Evolutionary conservation across 1,140 invertebrate species (phyloP).

Genomic region (Mycetomoellerius zeteki): DNA sequence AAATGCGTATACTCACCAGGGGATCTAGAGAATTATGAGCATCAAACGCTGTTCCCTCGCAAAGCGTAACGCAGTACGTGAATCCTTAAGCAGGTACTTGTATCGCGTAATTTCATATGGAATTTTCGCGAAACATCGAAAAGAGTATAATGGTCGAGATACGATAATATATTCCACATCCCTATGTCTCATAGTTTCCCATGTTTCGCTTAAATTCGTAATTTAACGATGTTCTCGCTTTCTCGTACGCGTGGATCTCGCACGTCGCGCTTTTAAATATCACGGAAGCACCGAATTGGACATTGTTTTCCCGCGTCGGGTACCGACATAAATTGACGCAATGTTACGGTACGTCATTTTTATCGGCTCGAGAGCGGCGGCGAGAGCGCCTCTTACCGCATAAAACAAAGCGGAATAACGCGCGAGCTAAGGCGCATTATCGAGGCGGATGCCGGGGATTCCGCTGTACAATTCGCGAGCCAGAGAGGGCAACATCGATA

Average conservation of each 20-base stretch:
- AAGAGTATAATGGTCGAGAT: not conserved
- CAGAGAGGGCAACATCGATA: constrained; percentile 55
- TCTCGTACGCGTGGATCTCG: not conserved
- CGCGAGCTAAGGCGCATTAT: constrained; percentile 51
- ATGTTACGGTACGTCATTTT: constrained; percentile 41
- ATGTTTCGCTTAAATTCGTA: not conserved
- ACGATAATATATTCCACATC: not conserved
- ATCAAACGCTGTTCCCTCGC: not conserved
- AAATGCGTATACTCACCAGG: constrained; percentile 23
- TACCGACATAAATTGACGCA: constrained; percentile 28
- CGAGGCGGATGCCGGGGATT: constrained; percentile 52
- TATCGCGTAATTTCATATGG: not conserved
- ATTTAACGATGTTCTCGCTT: not conserved
- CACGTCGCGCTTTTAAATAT: not conserved
- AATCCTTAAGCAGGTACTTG: not conserved
- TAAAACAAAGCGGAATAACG: constrained; percentile 61
- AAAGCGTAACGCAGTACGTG: not conserved
- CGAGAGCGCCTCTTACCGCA: constrained; percentile 48
- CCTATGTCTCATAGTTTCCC: no score
- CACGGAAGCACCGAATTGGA: constrained; percentile 31
- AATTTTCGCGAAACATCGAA: not conserved
- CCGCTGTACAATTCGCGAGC: constrained; percentile 59
- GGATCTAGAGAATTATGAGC: constrained; percentile 11
- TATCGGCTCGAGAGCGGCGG: constrained; percentile 36
- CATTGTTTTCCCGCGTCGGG: constrained; percentile 11